Evolutionary conservation across 1,140 invertebrate species (phyloP), one percentile per base, ranked within the genome.

Genomic region (Pentalonia nigronervosa): DNA sequence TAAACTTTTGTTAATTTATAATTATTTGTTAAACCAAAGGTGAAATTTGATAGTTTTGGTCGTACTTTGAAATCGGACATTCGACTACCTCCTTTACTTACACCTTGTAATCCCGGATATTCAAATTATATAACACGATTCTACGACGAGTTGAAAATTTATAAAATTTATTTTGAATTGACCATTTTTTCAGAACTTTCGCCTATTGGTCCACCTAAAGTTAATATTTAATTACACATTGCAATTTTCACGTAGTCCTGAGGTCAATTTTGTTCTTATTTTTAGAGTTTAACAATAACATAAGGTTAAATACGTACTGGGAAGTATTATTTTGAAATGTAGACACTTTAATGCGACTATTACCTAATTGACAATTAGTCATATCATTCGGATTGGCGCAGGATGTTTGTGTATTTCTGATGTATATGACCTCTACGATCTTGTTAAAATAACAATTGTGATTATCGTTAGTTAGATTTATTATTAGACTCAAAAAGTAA

Each of bases 341-440:
- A 30, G n/a, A 90, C 45, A 90, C 34, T 53, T 41, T 36, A 60
- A 34, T 56, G 3, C 23, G 34, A 56, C 34, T 90, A 56, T 90
- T 60, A 56, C 50, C 53, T 90, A 90, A 90, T 90, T 90, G 88
- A 90, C 88, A 56, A 36, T 60, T 90, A 89, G 48, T 88, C 48
- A 41, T 56, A 89, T 89, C 20, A 53, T 88, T 90, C 34, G 34
- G 34, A 90, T 56, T 56, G 50, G n/a, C 21, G 88, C 88, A 60
- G 34, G 53, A 56, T 41, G 88, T 41, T 2, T 41, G 4, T 41
- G 41, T 34, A 34, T 56, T 56, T 56, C 53, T 90, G 53, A 90
- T 90, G 36, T 56, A 60, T 90, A 60, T 90, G 88, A 90, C 88
- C 50, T 56, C 34, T 21, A 25, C 20, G 88, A 90, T 34, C 88